Base-by-base conservation (phyloP, 2,888 invertebrate species). In the Shargacucullia verbasci region DNA sequence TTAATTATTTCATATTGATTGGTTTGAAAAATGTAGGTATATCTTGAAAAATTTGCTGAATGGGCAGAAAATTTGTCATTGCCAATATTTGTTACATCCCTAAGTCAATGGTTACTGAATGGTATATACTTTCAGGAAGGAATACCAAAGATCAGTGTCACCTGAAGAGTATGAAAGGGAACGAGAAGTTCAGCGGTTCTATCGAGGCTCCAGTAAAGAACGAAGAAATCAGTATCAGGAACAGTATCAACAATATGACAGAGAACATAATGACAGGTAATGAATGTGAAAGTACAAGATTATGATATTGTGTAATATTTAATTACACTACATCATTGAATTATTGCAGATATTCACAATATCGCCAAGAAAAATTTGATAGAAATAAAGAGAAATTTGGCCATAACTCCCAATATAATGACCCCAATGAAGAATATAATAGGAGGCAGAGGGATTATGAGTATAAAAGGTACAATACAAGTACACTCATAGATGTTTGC, bases 191-290 rank as follows among this genome's bases (percentile, higher is more conserved):
- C 90, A 92, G 68, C 81, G 92, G 7, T 94, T 92, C 70, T 93
- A 94, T 64, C 78, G 92, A 11, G 92, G 92, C 10, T 91, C 92
- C 27, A 93, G 91, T 70, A 93, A 91, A 66, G 92, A 92, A 55
- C 84, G 86, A 43, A 78, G 83, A 47, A 82, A 78, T 38, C 85
- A 85, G 1, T 87, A 89, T 70, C 85, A 84, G 52, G 86, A 88
- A 55, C 85, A 81, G 15, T 88, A 86, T 79, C 84, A 81, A 20
- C 66, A 69, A 25, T 87, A 87, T 82, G 83, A 87, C 9, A 77
- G 86, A 40, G 85, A 86, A 34, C 84, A 81, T 27, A 85, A 81
- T 79, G 85, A 89, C 50, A 91, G 91, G 91, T 92, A 73, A 46
- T 35, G 14, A 40, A 29, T 40, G 29, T 27, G 1, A 43, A 38